These are phyloP conservation scores for Serranochromis macrocephalus DNA, from an alignment of 2,113 vertebrate species.

Conservation along the genomic window DNA sequence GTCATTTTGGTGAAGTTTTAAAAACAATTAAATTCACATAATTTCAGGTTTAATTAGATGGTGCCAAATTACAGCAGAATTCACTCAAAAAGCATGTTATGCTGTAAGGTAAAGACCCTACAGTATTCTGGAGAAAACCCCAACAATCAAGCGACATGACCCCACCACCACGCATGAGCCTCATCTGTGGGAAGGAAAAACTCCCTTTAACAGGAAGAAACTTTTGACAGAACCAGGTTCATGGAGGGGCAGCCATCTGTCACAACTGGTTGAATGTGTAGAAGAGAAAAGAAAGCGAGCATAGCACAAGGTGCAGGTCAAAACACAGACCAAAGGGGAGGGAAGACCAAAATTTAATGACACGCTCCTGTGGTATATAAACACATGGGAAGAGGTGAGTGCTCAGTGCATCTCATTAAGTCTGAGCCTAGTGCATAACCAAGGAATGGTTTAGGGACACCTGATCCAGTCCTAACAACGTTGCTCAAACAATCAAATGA, in stretches of 20 bases:
- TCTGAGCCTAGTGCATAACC: background rate
- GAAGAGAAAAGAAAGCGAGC: background rate
- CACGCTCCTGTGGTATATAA: background rate
- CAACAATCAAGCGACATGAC: background rate
- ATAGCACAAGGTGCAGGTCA: background rate
- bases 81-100: background rate
- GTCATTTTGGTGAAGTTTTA: background rate
- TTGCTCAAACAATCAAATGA: background rate
- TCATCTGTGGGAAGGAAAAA: background rate
- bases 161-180: background rate
- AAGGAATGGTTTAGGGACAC: background rate
- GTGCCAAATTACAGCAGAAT: background rate
- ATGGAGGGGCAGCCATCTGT: background rate
- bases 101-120: background rate
- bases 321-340: background rate
- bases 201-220: background rate
- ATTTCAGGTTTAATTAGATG: background rate
- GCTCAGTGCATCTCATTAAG: background rate
- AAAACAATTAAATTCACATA: background rate
- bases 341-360: background rate
- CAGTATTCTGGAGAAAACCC: background rate
- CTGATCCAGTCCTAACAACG: background rate
- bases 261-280: background rate
- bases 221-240: background rate
- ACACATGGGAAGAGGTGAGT: background rate